Evolutionary conservation across 2,888 invertebrate species (phyloP).

Genomic region (Cephus sareptanus): DNA sequence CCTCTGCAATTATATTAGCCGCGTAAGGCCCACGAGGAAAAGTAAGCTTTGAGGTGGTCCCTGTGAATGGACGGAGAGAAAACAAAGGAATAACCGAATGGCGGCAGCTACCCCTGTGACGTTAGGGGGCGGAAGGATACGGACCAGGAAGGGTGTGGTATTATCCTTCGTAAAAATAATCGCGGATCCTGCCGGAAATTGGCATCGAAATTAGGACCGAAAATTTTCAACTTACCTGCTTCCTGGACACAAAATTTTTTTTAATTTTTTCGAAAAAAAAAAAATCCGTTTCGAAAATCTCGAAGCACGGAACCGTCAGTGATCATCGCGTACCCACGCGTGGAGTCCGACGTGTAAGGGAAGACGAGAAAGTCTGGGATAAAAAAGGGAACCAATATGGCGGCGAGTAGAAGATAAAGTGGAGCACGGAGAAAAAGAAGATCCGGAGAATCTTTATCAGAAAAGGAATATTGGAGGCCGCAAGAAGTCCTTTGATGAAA

Average conservation of each 20-base stretch:
- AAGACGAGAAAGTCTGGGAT: neutral
- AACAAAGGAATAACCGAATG: conserved; percentile 13
- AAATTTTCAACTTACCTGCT: neutral
- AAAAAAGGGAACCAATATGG: neutral
- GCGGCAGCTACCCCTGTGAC: conserved; percentile 33
- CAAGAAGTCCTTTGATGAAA: conserved; percentile 16
- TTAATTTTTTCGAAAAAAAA: no score
- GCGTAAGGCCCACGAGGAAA: conserved; percentile 25
- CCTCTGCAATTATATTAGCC: conserved; percentile 27
- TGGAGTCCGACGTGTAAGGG: neutral
- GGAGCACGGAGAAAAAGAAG: neutral
- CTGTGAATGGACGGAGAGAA: conserved; percentile 6
- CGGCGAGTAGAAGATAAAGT: neutral
- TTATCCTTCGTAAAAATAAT: conserved; percentile 19
- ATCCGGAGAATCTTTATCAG: neutral
- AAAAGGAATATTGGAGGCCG: neutral
- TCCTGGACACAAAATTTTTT: neutral
- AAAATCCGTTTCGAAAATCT: no score
- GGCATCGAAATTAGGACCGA: neutral
- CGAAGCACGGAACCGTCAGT: no score
- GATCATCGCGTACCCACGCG: no score
- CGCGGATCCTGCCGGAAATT: conserved; percentile 7
- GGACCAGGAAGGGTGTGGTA: conserved; percentile 55
- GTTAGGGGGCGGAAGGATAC: conserved; percentile 54
- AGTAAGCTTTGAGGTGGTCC: conserved; percentile 39